A percentile compares a stretch with the other conserved stretches of the same genome.
phyloP scores from a whole-genome alignment of 2,888 invertebrate genomes.

The Cryptocephalus primarius region DNA sequence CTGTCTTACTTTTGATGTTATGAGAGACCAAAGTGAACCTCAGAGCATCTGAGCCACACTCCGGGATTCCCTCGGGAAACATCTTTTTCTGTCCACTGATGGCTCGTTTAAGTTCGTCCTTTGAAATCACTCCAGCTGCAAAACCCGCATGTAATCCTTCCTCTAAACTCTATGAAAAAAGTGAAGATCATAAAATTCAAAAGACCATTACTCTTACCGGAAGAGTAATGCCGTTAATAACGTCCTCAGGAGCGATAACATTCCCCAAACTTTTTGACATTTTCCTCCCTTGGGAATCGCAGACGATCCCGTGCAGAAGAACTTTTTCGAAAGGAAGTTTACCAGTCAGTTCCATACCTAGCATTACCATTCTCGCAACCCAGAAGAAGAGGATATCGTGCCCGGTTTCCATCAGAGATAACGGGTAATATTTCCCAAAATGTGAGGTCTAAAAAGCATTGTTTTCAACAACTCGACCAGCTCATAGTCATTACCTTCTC shows the following conservation, averaged over 20 bases:
- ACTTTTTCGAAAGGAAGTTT: constrained; percentile 88
- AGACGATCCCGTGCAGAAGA: constrained; percentile 91
- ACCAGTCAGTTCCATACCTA: constrained; percentile 73
- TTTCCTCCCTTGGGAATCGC: constrained; percentile 96
- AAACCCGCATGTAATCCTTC: constrained; percentile 18
- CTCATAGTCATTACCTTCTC: constrained; percentile 41
- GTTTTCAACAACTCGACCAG: neutral
- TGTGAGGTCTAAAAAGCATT: constrained; percentile 42
- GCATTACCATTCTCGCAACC: constrained; percentile 99
- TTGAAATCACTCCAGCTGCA: constrained; percentile 27
- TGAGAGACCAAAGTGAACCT: constrained; percentile 55
- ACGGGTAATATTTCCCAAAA: constrained; percentile 56
- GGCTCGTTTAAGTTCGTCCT: constrained; percentile 34
- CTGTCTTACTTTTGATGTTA: constrained; percentile 33
- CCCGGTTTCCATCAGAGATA: constrained; percentile 87
- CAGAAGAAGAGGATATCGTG: constrained; percentile 99
- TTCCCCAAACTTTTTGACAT: constrained; percentile 99
- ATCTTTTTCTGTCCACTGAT: constrained; percentile 40
- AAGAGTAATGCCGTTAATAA: constrained; percentile 77
- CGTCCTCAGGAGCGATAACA: constrained; percentile 94
- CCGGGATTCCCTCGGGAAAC: constrained; percentile 82
- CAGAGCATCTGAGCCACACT: constrained; percentile 91
- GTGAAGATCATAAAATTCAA: neutral
- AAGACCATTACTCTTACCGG: constrained; percentile 40
- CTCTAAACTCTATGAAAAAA: constrained; percentile 23